Evolutionary conservation across 2,113 vertebrate genomes (phyloP).

Genomic region (Smithornis capensis): DNA sequence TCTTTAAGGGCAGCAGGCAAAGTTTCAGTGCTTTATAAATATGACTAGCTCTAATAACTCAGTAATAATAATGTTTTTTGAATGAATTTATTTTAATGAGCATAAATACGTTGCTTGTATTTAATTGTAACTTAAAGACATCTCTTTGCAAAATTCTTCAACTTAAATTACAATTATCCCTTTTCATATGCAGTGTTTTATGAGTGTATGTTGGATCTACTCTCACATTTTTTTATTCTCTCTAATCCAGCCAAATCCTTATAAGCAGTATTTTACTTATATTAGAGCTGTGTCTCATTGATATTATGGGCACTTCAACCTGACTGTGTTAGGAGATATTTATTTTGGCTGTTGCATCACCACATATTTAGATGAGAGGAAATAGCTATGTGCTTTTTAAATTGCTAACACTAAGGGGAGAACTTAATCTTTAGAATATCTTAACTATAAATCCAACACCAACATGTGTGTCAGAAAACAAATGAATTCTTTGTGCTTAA

Average conservation of each 20-base stretch:
- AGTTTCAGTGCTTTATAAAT: neutral
- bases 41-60: neutral
- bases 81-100: neutral
- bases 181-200: conserved; percentile 44
- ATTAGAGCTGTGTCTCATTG: conserved; percentile 13
- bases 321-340: conserved; percentile 45
- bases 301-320: conserved; percentile 35
- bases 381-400: conserved; percentile 67
- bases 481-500: conserved; percentile 30
- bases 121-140: conserved; percentile 32
- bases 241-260: conserved; percentile 45
- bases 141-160: conserved; percentile 27
- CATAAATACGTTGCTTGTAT: conserved; percentile 10
- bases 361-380: conserved; percentile 43
- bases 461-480: conserved; percentile 51
- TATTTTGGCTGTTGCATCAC: conserved; percentile 63
- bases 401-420: conserved; percentile 59
- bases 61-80: neutral
- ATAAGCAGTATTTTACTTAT: conserved; percentile 42
- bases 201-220: conserved; percentile 11
- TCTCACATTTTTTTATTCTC: neutral
- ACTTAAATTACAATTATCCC: conserved; percentile 21
- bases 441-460: conserved; percentile 59
- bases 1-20: neutral
- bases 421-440: conserved; percentile 65